Percentiles rank a stretch among this genome's conserved stretches.
These are phyloP conservation scores for Urophycis tenuis DNA, from an alignment of 2,797 vertebrate genomes.

Conservation along the genomic window DNA sequence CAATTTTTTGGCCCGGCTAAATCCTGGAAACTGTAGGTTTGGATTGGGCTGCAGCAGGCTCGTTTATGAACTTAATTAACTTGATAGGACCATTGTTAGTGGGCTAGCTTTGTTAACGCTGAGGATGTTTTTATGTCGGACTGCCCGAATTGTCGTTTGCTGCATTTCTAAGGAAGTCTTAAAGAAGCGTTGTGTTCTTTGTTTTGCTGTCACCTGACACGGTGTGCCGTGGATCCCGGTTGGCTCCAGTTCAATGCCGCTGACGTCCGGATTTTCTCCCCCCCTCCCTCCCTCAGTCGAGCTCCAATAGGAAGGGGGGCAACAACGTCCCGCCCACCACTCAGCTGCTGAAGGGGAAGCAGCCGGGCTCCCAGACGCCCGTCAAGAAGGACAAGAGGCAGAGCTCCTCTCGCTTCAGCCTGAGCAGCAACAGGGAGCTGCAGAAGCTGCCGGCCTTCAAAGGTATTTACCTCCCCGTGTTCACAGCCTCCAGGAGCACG, in stretches of 20 bases:
- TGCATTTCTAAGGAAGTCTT: not conserved
- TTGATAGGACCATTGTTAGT: not conserved
- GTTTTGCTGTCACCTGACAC: not conserved
- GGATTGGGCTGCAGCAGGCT: not conserved
- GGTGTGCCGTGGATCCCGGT: not conserved
- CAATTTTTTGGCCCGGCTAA: not conserved
- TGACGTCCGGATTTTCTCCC: constrained; percentile 27
- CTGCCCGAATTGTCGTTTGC: not conserved
- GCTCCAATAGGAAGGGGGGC: constrained; percentile 82
- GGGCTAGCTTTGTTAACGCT: not conserved
- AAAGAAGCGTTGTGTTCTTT: not conserved
- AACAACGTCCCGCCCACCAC: constrained; percentile 77
- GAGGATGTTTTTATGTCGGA: not conserved
- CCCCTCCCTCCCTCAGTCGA: constrained; percentile 59
- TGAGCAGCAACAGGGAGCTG: constrained; percentile 92
- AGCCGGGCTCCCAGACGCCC: constrained; percentile 75
- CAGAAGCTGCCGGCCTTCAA: constrained; percentile 94
- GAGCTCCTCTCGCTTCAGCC: constrained; percentile 87
- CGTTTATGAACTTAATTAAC: not conserved
- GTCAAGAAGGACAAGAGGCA: constrained; percentile 93
- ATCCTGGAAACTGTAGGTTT: not conserved
- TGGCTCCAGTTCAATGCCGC: not conserved
- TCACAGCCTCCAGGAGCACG: constrained; percentile 8
- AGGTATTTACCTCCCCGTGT: constrained; percentile 58
- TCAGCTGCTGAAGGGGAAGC: constrained; percentile 88